phyloP scores from a whole-genome alignment of 2,113 vertebrate species.

The Tachycineta bicolor region DNA sequence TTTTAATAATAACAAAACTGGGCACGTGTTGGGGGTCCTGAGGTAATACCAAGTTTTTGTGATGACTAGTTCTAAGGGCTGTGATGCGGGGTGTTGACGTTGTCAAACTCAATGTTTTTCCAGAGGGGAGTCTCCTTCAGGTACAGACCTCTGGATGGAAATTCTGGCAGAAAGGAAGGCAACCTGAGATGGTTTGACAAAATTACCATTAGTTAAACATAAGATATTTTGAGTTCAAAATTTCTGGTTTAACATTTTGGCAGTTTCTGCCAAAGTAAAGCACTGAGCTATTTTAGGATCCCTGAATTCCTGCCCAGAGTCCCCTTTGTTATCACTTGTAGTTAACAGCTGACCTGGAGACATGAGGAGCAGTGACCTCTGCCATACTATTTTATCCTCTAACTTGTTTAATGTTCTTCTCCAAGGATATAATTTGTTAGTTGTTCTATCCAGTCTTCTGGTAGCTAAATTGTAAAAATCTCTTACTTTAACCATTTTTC shows the following conservation, averaged over 20 bases:
- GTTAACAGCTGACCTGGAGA: not conserved
- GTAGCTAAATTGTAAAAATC: not conserved
- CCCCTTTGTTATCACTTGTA: not conserved
- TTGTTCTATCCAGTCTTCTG: not conserved
- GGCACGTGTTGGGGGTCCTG: not conserved
- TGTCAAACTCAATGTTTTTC: not conserved
- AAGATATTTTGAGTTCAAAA: not conserved
- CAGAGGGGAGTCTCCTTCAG: not conserved
- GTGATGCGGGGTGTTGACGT: not conserved
- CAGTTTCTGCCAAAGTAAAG: not conserved
- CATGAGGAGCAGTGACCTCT: not conserved
- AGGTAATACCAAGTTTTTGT: not conserved
- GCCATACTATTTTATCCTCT: not conserved
- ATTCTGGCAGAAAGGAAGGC: not conserved
- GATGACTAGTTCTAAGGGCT: not conserved
- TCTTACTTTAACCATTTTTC: not conserved
- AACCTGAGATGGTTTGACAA: not conserved
- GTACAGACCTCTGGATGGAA: not conserved
- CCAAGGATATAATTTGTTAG: not conserved
- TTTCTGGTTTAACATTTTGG: not conserved
- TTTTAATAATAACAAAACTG: not conserved
- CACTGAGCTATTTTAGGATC: not conserved
- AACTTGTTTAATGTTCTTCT: not conserved
- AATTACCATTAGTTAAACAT: not conserved
- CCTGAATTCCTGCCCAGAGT: not conserved